A percentile compares a stretch with the other conserved stretches of the same genome.
These are phyloP conservation scores for Netelia fuscicornis DNA, from an alignment of 2,888 invertebrate species.

Conservation along the genomic window DNA sequence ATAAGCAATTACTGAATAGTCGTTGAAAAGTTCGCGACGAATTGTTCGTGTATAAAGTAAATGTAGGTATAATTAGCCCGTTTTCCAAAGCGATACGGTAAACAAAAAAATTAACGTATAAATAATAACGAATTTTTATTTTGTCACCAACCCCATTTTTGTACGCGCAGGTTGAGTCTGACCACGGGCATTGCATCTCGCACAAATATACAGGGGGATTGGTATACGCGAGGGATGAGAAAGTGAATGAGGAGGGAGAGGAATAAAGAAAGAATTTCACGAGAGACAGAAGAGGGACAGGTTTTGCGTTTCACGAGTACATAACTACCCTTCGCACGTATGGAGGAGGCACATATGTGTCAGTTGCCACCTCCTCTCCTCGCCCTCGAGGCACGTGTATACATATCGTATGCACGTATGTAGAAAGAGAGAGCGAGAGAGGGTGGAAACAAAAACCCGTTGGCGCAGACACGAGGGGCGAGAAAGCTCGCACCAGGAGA, in stretches of 20 bases:
- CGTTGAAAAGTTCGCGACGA: not conserved
- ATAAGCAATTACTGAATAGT: constrained; percentile 27
- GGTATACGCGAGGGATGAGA: not conserved
- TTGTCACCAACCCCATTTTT: not conserved
- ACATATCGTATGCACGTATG: not conserved
- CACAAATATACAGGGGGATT: not conserved
- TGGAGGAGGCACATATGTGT: not conserved
- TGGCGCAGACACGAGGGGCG: constrained; percentile 55
- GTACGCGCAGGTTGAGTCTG: constrained; percentile 10
- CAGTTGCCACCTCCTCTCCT: too few species aligned
- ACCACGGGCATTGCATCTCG: constrained; percentile 19
- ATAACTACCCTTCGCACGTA: constrained; percentile 46
- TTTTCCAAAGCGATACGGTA: too few species aligned
- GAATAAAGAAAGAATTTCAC: constrained; percentile 27
- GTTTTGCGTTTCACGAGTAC: constrained; percentile 20
- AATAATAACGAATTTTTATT: too few species aligned
- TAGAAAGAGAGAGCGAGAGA: not conserved
- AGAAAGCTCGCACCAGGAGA: constrained; percentile 60
- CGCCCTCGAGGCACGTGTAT: too few species aligned
- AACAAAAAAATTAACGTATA: too few species aligned
- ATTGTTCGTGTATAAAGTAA: not conserved
- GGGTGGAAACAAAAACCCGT: constrained; percentile 45
- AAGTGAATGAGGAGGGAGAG: constrained; percentile 17
- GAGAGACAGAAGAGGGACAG: constrained; percentile 7
- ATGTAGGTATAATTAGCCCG: not conserved